A percentile compares a stretch with the other conserved stretches of the same genome.
Evolutionary conservation across 2,888 invertebrate species (phyloP).

Genomic region (Drosophila subsilvestris): DNA sequence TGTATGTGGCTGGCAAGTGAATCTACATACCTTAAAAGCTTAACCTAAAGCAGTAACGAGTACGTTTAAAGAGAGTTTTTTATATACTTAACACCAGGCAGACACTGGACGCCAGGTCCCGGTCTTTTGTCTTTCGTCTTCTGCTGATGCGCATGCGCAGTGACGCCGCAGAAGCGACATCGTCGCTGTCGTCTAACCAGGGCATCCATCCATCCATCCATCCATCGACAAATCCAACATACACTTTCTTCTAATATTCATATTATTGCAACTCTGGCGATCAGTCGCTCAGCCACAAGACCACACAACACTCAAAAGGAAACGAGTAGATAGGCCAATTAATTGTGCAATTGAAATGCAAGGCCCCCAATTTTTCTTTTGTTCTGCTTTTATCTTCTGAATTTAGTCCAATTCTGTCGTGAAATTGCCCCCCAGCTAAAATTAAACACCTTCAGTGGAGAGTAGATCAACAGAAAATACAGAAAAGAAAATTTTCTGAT

Average conservation of each 20-base stretch:
- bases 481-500: conserved; percentile 21
- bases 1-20: conserved; percentile 33
- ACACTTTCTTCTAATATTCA: background rate
- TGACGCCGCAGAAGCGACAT: background rate
- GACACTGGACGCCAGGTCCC: conserved; percentile 1
- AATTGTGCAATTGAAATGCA: background rate
- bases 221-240: background rate
- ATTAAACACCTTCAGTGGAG: conserved; percentile 34
- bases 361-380: conserved; percentile 1
- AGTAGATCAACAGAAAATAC: conserved; percentile 42
- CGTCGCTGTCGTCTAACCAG: background rate
- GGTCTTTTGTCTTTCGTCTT: background rate
- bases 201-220: too few relatives aligned
- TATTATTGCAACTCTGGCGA: background rate
- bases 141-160: conserved; percentile 31
- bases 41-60: conserved; percentile 42
- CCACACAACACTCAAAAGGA: background rate
- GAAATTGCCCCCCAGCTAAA: conserved; percentile 36
- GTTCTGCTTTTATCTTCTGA: background rate
- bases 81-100: conserved; percentile 37
- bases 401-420: conserved; percentile 6
- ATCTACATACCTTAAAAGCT: conserved; percentile 75
- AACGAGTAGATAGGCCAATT: background rate
- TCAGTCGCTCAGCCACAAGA: background rate
- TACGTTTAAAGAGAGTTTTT: conserved; percentile 24